phyloP scores from a whole-genome alignment of 2,888 invertebrate species.

The Spisula solida region DNA sequence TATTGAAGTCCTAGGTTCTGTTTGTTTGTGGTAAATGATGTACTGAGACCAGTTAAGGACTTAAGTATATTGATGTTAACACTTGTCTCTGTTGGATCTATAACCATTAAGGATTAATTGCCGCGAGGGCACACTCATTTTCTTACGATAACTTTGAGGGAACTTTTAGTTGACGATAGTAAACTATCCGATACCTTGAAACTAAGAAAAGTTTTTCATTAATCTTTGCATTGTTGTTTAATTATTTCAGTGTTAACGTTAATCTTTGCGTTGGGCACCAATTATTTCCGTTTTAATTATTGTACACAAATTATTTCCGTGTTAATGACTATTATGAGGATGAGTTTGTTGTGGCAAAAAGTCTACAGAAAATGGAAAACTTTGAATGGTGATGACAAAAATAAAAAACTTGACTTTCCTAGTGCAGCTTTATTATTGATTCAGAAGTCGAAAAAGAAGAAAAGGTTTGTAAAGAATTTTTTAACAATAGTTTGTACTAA shows the following conservation, averaged over 20 bases:
- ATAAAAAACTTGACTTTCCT: conserved; percentile 63
- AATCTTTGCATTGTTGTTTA: not conserved
- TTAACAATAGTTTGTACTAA: too few species aligned
- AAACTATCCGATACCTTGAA: not conserved
- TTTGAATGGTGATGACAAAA: conserved; percentile 38
- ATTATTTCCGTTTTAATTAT: not conserved
- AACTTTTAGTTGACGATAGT: not conserved
- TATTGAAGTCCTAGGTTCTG: not conserved
- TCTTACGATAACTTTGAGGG: not conserved
- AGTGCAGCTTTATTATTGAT: conserved; percentile 53
- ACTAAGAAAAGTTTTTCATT: not conserved
- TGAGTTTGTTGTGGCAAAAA: conserved; percentile 62
- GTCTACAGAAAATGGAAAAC: conserved; percentile 55
- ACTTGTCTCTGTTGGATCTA: not conserved
- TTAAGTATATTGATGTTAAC: not conserved
- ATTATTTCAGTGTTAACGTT: not conserved
- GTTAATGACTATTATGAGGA: conserved; percentile 24
- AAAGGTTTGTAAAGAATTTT: conserved; percentile 35
- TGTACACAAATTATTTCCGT: not conserved
- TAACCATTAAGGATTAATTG: not conserved
- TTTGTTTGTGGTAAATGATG: not conserved
- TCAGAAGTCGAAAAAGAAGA: conserved; percentile 52
- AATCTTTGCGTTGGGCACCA: too few species aligned
- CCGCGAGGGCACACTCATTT: not conserved
- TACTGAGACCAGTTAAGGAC: not conserved